Percentiles rank a stretch among this genome's conserved stretches.
Evolutionary conservation across 2,797 vertebrate genomes (phyloP).

Genomic region (Anableps anableps): DNA sequence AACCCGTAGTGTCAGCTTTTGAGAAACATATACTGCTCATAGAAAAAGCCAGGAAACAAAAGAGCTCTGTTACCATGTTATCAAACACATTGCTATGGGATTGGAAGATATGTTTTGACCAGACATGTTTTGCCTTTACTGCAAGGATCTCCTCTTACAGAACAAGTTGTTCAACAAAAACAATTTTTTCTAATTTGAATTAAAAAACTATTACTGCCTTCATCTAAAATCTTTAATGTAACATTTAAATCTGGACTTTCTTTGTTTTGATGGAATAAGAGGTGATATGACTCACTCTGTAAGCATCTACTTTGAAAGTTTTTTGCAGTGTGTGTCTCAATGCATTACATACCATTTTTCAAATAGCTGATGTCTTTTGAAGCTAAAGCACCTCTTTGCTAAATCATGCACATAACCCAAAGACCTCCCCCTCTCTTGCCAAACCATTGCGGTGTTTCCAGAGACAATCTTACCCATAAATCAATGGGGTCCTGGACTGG

Average conservation of each 20-base stretch:
- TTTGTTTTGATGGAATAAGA: background rate
- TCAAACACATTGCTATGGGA: background rate
- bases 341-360: conserved; percentile 37
- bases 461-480: conserved; percentile 70
- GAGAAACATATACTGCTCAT: background rate
- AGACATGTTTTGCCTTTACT: background rate
- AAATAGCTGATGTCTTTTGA: conserved; percentile 48
- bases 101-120: background rate
- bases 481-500: conserved; percentile 55
- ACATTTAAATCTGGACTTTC: background rate
- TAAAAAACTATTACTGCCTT: background rate
- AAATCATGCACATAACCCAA: conserved; percentile 68
- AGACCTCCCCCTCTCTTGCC: conserved; percentile 60
- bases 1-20: background rate
- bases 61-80: too few species aligned
- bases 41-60: background rate
- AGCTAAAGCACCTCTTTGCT: conserved; percentile 57
- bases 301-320: conserved; percentile 44
- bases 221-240: background rate
- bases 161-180: background rate
- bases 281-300: conserved; percentile 27
- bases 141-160: background rate
- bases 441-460: conserved; percentile 63
- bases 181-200: background rate
- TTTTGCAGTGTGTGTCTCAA: conserved; percentile 40